phyloP scores from a whole-genome alignment of 2,113 vertebrate genomes.

The Mustela lutreola region DNA sequence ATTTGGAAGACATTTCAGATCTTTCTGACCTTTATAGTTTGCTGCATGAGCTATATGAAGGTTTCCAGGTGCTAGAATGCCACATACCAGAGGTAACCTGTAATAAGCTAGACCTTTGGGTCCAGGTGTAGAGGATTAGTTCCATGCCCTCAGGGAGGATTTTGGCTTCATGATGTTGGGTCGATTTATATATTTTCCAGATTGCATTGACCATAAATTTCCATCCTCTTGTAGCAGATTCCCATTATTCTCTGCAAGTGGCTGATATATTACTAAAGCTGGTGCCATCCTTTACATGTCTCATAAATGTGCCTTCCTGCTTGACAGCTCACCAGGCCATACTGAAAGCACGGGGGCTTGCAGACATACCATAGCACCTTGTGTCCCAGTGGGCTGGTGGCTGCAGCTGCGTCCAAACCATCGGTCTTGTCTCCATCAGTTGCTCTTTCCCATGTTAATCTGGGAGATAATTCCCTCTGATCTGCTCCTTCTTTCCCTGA shows the following conservation, averaged over 20 bases:
- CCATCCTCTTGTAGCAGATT: not conserved
- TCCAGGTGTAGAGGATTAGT: not conserved
- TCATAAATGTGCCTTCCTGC: not conserved
- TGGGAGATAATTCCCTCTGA: not conserved
- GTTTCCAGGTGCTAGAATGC: not conserved
- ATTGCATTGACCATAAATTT: not conserved
- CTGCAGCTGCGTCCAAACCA: not conserved
- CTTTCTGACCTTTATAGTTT: not conserved
- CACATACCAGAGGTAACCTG: not conserved
- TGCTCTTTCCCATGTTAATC: not conserved
- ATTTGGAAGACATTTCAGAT: not conserved
- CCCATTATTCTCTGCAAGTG: not conserved
- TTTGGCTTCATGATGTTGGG: not conserved
- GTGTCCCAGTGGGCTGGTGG: not conserved
- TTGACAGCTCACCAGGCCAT: not conserved
- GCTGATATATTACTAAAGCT: not conserved
- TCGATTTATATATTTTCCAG: slow-evolving; percentile 54
- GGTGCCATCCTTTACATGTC: not conserved
- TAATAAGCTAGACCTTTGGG: not conserved
- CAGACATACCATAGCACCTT: not conserved
- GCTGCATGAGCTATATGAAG: not conserved
- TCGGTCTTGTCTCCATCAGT: not conserved
- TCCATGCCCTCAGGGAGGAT: not conserved
- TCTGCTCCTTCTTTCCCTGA: not conserved
- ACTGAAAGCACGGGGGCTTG: not conserved